Conservation (phyloP, 2,888 invertebrate genomes). For the Drosophila mulleri region DNA sequence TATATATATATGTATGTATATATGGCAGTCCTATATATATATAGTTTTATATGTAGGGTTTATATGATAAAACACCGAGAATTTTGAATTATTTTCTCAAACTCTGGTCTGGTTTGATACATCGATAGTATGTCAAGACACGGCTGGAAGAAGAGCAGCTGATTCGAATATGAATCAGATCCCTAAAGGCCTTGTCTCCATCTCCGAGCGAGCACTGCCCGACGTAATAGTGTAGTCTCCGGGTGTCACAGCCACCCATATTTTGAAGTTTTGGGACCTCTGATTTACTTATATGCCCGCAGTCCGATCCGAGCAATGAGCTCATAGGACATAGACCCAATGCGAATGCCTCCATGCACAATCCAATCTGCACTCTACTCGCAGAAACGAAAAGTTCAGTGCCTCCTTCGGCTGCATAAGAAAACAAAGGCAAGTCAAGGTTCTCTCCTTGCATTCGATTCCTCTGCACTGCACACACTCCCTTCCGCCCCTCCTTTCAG, state of each 20-base stretch:
- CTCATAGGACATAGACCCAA: conserved; percentile 18
- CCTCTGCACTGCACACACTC: neutral
- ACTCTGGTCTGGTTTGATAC: too few relatives aligned
- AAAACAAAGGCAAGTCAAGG: conserved; percentile 75
- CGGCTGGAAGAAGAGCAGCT: too few relatives aligned
- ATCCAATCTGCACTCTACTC: neutral
- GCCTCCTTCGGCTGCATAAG: conserved; percentile 52
- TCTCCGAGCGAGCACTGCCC: neutral
- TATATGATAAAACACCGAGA: too few relatives aligned
- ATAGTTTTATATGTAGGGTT: neutral
- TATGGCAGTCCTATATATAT: neutral
- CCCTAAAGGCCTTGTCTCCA: too few relatives aligned
- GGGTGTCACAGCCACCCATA: too few relatives aligned
- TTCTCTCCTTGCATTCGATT: conserved; percentile 39
- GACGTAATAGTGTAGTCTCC: neutral
- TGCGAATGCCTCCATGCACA: conserved; percentile 1
- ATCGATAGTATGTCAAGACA: too few relatives aligned
- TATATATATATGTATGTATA: neutral
- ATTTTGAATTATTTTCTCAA: too few relatives aligned
- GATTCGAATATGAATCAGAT: too few relatives aligned
- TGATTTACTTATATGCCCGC: neutral
- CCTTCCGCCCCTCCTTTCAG: neutral
- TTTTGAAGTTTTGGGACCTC: neutral
- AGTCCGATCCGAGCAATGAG: conserved; percentile 7
- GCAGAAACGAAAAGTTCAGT: conserved; percentile 65